Base-by-base conservation (phyloP, 1,140 invertebrate genomes). In the Spodoptera frugiperda region DNA sequence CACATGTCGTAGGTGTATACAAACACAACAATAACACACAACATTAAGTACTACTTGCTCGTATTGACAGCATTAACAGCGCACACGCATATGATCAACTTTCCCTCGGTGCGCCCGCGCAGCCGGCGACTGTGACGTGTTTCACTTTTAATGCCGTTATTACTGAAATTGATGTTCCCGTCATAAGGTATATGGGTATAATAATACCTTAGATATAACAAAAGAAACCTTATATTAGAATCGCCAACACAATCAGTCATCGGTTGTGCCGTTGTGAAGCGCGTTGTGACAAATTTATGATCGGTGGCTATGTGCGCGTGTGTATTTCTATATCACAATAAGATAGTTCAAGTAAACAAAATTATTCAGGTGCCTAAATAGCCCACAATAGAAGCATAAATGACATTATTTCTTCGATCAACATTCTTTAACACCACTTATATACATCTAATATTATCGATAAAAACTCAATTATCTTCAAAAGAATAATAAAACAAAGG, bases 131-230 rank as follows among this genome's bases (percentile, higher is more conserved):
- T 72, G 68, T 72, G 68, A 72, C 68, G 68, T 72, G 68, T 72
- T 72, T 72, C 68, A 72, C 68, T 72, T 57, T 72, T 72, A 72
- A 57, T 72, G 51, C 53, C 17, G 68, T 54, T 57, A 72, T 72
- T 72, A 71, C 44, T n/a, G 21, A 44, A 67, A 67, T 67, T 67
- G 44, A 67, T 67, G 63, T 46, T 30, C 63, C 63, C 25, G 63
- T 67, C 39, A 67, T 67, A 44, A 39, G 57, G 63, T 44, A 11
- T 46, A 21, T 19, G 17, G 57, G 63, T 44, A 11, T 46, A 21
- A 67, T 67, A 19, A 63, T n/a, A 15, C 6, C 57, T 44, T 67
- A 14, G 44, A 48, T 25, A 48, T 17, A 17, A 44, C 15, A 63
- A 63, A 63, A 63, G 59, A 44, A 63, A 61, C n/a, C 30, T 11